Base-by-base conservation (phyloP, 2,797 vertebrate genomes). In the Rhyacichthys aspro region DNA sequence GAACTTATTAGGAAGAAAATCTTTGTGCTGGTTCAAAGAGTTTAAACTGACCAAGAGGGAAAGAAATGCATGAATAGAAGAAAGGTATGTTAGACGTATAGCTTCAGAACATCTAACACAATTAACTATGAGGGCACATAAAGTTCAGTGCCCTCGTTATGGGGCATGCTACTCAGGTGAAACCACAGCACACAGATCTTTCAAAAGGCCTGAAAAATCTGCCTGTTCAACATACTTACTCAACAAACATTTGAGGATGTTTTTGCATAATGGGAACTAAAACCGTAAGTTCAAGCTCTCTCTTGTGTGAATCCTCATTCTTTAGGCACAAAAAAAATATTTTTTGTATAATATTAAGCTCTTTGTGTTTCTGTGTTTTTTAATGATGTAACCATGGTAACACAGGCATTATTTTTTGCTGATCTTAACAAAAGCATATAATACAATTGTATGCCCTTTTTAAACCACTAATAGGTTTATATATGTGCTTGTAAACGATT, bases 401-500 rank as follows among this genome's bases (percentile, higher is more conserved):
- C 37, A 62, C 15, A 38, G 19, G 42, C 7, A 67, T n/a, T n/a
- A n/a, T n/a, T n/a, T n/a, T n/a, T n/a, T n/a, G n/a, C n/a, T n/a
- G n/a, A n/a, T n/a, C n/a, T n/a, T 19, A 3, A 8, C 11, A 18
- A 19, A 32, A 8, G 0, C 0, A 0, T 10, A 2, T 18, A 39
- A 43, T 11, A 48, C 7, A 28, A 28, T 28, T 28, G 23, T 28
- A 5, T 28, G 23, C 23, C 1, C 19, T 38, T 0, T 7, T 38
- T 39, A 12, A 55, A 52, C 6, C 23, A 15, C 11, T 32, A 48
- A 38, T 3, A 11, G 5, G 14, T 17, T 41, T 15, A 52, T 7
- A 10, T 18, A 10, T 34, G 50, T 1, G 12, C 41, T 43, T 68
- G 16, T 63, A 14, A 48, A 72, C 28, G 19, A 65, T 57, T 33